phyloP scores from a whole-genome alignment of 2,113 vertebrate genomes.

The Corythaeola cristata region DNA sequence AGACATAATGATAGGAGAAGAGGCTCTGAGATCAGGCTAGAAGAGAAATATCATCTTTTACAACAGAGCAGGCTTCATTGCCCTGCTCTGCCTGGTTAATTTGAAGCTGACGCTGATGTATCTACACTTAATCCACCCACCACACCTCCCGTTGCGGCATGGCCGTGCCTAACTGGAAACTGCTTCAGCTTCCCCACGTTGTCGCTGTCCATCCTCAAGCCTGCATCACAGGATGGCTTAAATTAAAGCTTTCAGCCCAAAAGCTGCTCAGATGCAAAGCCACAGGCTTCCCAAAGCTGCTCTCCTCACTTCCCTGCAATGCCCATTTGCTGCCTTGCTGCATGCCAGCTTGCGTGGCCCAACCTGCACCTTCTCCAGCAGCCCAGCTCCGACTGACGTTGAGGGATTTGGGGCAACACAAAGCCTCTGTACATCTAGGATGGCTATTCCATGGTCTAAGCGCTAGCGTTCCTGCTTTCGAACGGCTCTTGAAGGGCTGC shows the following conservation, averaged over 20 bases:
- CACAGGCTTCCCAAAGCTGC: not conserved
- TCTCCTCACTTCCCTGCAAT: not conserved
- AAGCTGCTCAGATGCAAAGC: conserved; percentile 16
- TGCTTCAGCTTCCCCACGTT: not conserved
- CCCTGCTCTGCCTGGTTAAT: not conserved
- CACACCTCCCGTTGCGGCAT: not conserved
- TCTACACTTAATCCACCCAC: not conserved
- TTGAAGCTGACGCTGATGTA: not conserved
- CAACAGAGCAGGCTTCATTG: not conserved
- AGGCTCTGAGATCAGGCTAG: not conserved
- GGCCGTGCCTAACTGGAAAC: not conserved
- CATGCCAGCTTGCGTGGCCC: accelerated
- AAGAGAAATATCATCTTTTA: not conserved
- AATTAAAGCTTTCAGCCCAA: conserved; percentile 20
- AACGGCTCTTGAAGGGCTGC: not conserved
- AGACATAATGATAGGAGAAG: not conserved
- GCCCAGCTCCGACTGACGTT: accelerated
- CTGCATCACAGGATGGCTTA: conserved; percentile 1
- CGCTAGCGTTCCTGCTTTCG: not conserved
- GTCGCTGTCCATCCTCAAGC: not conserved
- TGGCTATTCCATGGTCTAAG: no score
- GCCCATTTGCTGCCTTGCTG: not conserved
- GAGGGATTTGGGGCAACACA: not conserved
- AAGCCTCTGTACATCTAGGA: not conserved
- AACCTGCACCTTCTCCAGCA: not conserved